Evolutionary conservation across 2,797 vertebrate species (phyloP).

Genomic region (Acanthopagrus latus): DNA sequence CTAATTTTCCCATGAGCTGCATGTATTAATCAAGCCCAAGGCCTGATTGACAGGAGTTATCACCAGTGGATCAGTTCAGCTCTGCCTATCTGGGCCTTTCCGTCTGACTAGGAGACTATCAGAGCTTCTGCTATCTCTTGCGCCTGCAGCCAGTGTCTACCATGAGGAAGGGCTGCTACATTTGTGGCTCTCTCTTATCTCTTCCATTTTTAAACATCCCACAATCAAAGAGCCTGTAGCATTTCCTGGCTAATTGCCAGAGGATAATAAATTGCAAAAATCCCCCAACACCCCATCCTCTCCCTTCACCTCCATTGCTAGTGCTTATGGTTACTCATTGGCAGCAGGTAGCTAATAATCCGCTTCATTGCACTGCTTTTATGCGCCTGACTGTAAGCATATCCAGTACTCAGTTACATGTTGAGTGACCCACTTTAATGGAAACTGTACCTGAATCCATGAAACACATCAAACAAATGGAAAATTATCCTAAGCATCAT

Average conservation of each 20-base stretch:
- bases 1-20: constrained; percentile 75
- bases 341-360: constrained; percentile 73
- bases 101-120: constrained; percentile 78
- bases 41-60: constrained; percentile 85
- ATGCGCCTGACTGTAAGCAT: constrained; percentile 61
- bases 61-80: constrained; percentile 77
- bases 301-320: constrained; percentile 55
- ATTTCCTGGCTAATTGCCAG: constrained; percentile 85
- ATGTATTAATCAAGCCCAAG: constrained; percentile 78
- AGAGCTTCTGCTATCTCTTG: constrained; percentile 81
- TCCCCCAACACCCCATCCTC: constrained; percentile 44
- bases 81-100: constrained; percentile 75
- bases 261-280: constrained; percentile 82
- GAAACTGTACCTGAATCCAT: constrained; percentile 66
- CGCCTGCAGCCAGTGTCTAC: constrained; percentile 81
- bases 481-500: constrained; percentile 64
- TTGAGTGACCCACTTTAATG: constrained; percentile 78
- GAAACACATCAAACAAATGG: constrained; percentile 69
- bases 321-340: constrained; percentile 56
- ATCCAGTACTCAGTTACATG: constrained; percentile 56
- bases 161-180: constrained; percentile 74
- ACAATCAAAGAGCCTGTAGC: constrained; percentile 83
- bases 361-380: constrained; percentile 54
- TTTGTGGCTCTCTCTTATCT: constrained; percentile 83
- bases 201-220: constrained; percentile 82